phyloP scores from a whole-genome alignment of 2,888 invertebrate species.

The Eristalis intricaria region DNA sequence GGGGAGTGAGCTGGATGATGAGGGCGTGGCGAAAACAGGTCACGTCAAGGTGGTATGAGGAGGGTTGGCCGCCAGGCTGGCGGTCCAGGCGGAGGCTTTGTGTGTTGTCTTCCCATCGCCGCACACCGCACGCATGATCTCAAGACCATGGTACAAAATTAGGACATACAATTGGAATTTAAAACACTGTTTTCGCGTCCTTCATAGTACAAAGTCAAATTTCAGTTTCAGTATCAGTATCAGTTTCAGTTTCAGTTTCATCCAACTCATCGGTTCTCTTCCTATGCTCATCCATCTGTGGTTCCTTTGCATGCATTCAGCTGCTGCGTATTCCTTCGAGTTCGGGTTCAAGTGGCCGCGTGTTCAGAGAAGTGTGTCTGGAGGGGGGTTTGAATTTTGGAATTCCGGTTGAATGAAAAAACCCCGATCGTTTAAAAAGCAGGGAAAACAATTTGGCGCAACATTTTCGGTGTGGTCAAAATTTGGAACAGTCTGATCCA shows the following conservation, averaged over 20 bases:
- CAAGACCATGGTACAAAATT: slow-evolving; percentile 60
- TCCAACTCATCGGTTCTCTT: neutral
- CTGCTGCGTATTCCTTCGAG: neutral
- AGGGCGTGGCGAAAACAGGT: neutral
- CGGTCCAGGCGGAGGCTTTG: slow-evolving; percentile 3
- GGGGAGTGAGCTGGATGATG: slow-evolving; percentile 33
- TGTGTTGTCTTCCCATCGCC: neutral
- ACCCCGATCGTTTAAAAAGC: too few species aligned
- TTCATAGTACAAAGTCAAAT: slow-evolving; percentile 28
- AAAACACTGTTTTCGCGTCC: slow-evolving; percentile 3
- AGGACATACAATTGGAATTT: slow-evolving; percentile 10
- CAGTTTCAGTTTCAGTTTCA: neutral
- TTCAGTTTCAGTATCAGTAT: neutral
- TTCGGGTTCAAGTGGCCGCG: too few species aligned
- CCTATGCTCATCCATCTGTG: neutral
- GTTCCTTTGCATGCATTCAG: neutral
- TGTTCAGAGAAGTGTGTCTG: too few species aligned
- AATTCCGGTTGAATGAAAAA: too few species aligned
- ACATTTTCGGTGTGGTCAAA: too few species aligned
- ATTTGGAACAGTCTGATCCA: too few species aligned
- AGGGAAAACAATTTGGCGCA: too few species aligned
- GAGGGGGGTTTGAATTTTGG: too few species aligned
- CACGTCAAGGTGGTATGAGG: neutral
- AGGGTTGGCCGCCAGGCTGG: neutral
- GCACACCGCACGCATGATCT: slow-evolving; percentile 38